A percentile compares a stretch with the other conserved stretches of the same genome.
These are phyloP conservation scores for Sarcophilus harrisii DNA, from an alignment of 2,797 vertebrate genomes.

Conservation along the genomic window DNA sequence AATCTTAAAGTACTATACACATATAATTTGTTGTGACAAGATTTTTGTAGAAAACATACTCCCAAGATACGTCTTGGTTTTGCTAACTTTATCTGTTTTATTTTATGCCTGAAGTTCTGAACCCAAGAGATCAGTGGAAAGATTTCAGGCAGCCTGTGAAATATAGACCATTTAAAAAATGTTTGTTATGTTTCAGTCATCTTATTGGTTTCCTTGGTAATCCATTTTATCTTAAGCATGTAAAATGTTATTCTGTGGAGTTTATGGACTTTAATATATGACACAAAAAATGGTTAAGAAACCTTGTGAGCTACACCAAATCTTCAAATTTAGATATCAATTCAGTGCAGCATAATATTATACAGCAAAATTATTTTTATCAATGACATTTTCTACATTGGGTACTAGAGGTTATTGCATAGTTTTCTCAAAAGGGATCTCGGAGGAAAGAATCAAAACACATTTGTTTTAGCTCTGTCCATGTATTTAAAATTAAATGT, in stretches of 20 bases:
- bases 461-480: neutral
- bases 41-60: neutral
- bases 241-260: neutral
- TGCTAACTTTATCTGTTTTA: neutral
- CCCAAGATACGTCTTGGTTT: neutral
- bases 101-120: neutral
- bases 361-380: neutral
- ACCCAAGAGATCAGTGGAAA: neutral
- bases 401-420: neutral
- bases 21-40: neutral
- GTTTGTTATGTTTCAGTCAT: neutral
- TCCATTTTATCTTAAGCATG: neutral
- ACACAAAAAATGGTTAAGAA: neutral
- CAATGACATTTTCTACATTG: neutral
- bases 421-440: neutral
- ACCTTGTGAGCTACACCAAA: neutral
- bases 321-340: neutral
- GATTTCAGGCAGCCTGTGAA: neutral
- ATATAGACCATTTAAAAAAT: neutral
- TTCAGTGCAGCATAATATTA: neutral
- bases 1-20: neutral
- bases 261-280: neutral
- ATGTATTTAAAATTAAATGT: neutral
- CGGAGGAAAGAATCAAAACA: neutral
- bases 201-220: neutral